Base-by-base conservation (phyloP, 2,797 vertebrate genomes). In the Kryptopterus vitreolus region DNA sequence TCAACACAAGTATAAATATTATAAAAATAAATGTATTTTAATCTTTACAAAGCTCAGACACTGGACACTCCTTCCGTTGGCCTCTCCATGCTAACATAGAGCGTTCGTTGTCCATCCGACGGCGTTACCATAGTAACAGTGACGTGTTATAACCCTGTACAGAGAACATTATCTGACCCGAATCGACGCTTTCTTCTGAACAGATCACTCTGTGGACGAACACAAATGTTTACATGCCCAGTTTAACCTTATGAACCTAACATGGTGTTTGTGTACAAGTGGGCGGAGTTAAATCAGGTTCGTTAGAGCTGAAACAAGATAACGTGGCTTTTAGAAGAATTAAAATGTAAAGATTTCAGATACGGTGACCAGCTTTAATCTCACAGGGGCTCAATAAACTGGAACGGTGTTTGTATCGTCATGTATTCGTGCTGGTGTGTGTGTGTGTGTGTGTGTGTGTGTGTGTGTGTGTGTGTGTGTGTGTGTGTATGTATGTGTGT, bases 381-480 rank as follows among this genome's bases (percentile, higher is more conserved):
- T 46, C 66, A 2, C 16, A n/a, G 9, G 10, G 18, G 35, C 10
- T 69, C 53, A 69, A 29, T 33, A 35, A 68, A 59, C 53, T 29
- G 77, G 24, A 69, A 48, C 31, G 24, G 63, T 9, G 11, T n/a
- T n/a, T n/a, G n/a, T 13, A 15, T 24, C 3, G 35, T 11, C n/a
- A 10, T 9, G 35, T n/a, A 18, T 35, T 16, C 1, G 18, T 35
- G 8, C 18, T 38, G 33, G 31, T 4, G 1, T 5, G 65, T 31
- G 68, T 70, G 68, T 70, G 66, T 48, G 66, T 69, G 65, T 69
- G 65, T 69, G 65, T 69, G 66, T 29, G 53, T 70, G 38, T 48
- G 38, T 48, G 9, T 18, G 16, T 62, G 55, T 57, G 55, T 57
- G 55, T 24, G 55, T 57, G 55, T 57, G 55, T 58, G 55, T 57